Evolutionary conservation across 2,888 invertebrate species (phyloP), one percentile per base, ranked within the genome.

Genomic region (Matsumyia berberina): DNA sequence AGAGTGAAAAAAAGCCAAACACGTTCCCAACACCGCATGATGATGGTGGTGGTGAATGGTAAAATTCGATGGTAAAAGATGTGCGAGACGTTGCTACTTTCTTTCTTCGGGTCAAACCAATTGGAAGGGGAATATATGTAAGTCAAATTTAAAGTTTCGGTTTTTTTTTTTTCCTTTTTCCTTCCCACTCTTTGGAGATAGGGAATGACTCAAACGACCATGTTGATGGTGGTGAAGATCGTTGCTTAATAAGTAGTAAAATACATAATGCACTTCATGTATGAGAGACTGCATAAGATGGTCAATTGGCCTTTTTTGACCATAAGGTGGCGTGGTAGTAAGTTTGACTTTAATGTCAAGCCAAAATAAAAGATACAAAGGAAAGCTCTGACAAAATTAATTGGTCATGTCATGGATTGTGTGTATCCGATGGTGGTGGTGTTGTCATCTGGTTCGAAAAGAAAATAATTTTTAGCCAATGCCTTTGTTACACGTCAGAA

Each of bases 21-120:
- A 51, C 39, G 44, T 53, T 62, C n/a, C n/a, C 42, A 51, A 19
- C 12, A 33, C 44, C 35, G 5, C 1, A 57, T 24, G 24, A 35
- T 17, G 35, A 24, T 11, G 44, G 24, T 60, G 17, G 9, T 46
- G 49, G 37, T 24, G 62, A 31, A 33, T 62, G 31, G 15, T 24
- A 33, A 15, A 66, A 31, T 11, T 53, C 33, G 31, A 53, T 42
- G 33, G 39, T 33, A 35, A 31, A 9, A 72, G 33, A 53, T 17
- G 42, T 33, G 64, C 17, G 55, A 44, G 53, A 55, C 37, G 49
- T 66, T 67, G 57, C 39, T 49, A 76, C 76, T 76, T 76, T 76
- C 76, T 73, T 62, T 73, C 73, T 64, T 31, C 15, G 19, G 5
- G 42, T 17, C 60, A 51, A 7, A 44, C 6, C 12, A 24, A 7